Conservation (phyloP, 2,797 vertebrate species). For the Gymnothorax reevesii region DNA sequence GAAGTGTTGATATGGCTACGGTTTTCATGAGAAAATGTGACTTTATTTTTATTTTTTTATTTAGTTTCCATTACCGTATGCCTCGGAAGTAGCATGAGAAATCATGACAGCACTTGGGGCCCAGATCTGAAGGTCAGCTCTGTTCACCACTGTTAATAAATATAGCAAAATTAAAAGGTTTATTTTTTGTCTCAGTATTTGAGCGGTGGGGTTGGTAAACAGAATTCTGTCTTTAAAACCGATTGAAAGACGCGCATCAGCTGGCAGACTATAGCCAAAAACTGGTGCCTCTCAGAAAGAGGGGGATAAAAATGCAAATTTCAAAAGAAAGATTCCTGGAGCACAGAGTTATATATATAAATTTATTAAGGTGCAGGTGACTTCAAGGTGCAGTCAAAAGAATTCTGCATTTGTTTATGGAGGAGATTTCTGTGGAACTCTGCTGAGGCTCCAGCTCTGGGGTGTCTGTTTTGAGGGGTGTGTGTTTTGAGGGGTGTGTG, state of each 20-base stretch:
- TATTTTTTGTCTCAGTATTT: not conserved
- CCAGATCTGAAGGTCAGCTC: not conserved
- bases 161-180: not conserved
- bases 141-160: not conserved
- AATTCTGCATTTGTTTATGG: conserved; percentile 14
- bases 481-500: not conserved
- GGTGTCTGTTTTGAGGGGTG: not conserved
- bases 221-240: too few relatives aligned
- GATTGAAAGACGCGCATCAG: too few relatives aligned
- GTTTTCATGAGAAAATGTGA: not conserved
- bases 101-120: not conserved
- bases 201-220: conserved; percentile 12
- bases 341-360: too few relatives aligned
- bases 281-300: too few relatives aligned
- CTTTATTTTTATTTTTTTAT: not conserved
- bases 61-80: not conserved
- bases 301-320: too few relatives aligned
- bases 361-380: too few relatives aligned
- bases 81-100: not conserved
- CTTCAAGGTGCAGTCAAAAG: too few relatives aligned
- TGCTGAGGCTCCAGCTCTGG: not conserved
- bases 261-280: too few relatives aligned
- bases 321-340: too few relatives aligned
- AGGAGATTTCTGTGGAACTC: not conserved
- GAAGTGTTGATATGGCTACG: too few relatives aligned